Evolutionary conservation across 2,113 vertebrate genomes (phyloP).

Genomic region (Ciconia stormi): DNA sequence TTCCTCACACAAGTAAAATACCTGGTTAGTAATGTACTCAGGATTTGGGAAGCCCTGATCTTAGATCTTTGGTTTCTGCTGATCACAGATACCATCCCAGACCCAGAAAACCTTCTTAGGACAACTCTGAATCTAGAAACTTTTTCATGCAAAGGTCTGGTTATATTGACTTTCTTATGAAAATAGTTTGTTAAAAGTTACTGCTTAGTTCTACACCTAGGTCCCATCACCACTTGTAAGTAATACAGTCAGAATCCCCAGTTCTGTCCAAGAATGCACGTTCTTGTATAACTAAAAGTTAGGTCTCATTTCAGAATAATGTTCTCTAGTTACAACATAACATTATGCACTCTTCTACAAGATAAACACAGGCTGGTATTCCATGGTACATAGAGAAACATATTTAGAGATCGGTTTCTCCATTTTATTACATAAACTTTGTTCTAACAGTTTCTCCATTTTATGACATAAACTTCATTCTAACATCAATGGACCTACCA

Average conservation of each 20-base stretch:
- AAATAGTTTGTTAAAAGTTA: background rate
- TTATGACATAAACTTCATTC: background rate
- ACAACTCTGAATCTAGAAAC: background rate
- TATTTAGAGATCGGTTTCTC: background rate
- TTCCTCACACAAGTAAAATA: background rate
- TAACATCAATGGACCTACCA: background rate
- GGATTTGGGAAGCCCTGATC: background rate
- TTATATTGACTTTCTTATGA: background rate
- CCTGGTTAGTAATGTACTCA: background rate
- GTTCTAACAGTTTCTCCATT: background rate
- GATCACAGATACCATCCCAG: background rate
- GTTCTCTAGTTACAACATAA: background rate
- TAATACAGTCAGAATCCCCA: background rate
- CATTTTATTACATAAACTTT: background rate
- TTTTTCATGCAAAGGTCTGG: background rate
- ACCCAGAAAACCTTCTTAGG: background rate
- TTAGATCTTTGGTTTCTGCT: background rate
- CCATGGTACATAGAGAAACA: rapidly evolving
- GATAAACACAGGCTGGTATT: background rate
- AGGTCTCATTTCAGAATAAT: background rate
- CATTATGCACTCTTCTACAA: background rate
- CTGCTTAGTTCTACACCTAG: background rate
- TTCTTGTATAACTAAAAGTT: background rate
- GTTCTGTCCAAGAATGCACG: background rate
- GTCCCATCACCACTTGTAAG: background rate